phyloP scores from a whole-genome alignment of 1,140 invertebrate genomes.

The Drosophila subobscura region DNA sequence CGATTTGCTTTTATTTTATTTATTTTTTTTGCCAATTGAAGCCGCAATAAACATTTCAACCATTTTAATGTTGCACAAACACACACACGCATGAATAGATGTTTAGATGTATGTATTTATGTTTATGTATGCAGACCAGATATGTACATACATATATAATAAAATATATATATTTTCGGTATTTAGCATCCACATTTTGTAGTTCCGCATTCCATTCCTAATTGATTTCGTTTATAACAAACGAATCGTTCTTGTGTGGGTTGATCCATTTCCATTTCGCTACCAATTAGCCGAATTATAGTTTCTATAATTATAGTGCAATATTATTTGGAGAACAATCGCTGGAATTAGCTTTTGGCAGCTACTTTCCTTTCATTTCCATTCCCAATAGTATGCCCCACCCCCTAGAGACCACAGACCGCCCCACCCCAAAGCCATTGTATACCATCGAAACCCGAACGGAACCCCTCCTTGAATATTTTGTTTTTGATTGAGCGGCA shows the following conservation, averaged over 20 bases:
- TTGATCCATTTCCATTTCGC: conserved; percentile 22
- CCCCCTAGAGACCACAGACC: not conserved
- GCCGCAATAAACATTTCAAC: conserved; percentile 62
- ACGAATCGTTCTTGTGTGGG: conserved; percentile 23
- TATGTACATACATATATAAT: conserved; percentile 29
- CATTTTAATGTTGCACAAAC: conserved; percentile 50
- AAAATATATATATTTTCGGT: conserved; percentile 45
- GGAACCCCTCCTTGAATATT: conserved; percentile 10
- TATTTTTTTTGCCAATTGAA: conserved; percentile 62
- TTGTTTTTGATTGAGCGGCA: conserved; percentile 70
- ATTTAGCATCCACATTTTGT: conserved; percentile 65
- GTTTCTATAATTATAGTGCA: conserved; percentile 47
- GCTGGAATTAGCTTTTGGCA: conserved; percentile 10
- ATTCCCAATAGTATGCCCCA: conserved; percentile 4
- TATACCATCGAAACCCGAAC: too few species aligned
- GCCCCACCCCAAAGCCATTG: not conserved
- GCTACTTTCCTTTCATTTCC: not conserved
- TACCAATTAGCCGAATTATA: conserved; percentile 36
- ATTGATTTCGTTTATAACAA: conserved; percentile 43
- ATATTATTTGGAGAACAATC: conserved; percentile 32
- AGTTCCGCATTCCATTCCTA: conserved; percentile 74
- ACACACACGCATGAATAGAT: conserved; percentile 9
- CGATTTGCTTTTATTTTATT: not conserved
- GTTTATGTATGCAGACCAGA: too few species aligned
- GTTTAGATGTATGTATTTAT: too few species aligned